These are phyloP conservation scores for Wasmannia auropunctata DNA, from an alignment of 1,140 invertebrate genomes.

Conservation along the genomic window DNA sequence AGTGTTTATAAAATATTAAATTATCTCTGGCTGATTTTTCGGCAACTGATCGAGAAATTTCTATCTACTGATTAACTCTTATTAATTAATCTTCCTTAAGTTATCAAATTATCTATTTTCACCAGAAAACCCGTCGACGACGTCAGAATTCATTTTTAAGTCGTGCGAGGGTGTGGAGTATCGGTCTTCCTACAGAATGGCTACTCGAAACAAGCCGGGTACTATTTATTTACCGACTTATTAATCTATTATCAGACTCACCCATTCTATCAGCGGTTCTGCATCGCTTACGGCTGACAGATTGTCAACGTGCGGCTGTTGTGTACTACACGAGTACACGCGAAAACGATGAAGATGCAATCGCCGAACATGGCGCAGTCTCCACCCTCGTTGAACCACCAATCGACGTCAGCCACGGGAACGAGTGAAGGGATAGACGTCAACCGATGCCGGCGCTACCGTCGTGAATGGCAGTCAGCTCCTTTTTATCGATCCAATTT, in stretches of 20 bases:
- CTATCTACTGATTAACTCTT: neutral
- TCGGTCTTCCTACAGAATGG: neutral
- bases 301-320: constrained; percentile 2
- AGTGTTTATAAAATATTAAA: neutral
- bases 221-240: neutral
- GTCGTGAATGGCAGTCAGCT: neutral
- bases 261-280: constrained; percentile 22
- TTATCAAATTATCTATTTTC: neutral
- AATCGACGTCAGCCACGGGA: constrained; percentile 30
- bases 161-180: neutral
- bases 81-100: neutral
- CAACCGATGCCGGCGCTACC: constrained; percentile 35
- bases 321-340: neutral
- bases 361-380: constrained; percentile 70
- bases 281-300: neutral
- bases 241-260: neutral
- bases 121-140: neutral
- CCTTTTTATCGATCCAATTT: constrained; percentile 61
- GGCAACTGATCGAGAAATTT: neutral
- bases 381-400: constrained; percentile 74
- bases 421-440: constrained; percentile 30
- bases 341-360: neutral
- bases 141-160: neutral
- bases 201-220: neutral
- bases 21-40: neutral